phyloP scores from a whole-genome alignment of 2,113 vertebrate species.

The Delphinus delphis region DNA sequence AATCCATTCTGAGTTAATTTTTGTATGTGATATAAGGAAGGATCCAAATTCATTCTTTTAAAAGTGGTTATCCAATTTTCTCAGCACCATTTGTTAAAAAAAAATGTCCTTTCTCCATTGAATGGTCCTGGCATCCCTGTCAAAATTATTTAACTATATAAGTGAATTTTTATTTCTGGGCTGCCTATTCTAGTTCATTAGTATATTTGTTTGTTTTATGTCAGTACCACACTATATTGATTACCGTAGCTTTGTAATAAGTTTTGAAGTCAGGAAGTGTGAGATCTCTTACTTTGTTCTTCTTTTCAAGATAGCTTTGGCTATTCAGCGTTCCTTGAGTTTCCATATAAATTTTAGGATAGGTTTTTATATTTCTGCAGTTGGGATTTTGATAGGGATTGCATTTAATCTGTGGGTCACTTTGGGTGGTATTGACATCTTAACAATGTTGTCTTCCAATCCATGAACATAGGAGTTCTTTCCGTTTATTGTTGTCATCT shows the following conservation, averaged over 20 bases:
- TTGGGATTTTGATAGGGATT: neutral
- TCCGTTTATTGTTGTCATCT: neutral
- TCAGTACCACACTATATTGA: neutral
- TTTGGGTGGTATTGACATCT: neutral
- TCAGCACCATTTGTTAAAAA: neutral
- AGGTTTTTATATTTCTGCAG: neutral
- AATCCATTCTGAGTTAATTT: neutral
- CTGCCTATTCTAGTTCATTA: neutral
- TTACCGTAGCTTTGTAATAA: neutral
- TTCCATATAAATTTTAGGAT: neutral
- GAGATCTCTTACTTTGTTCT: neutral
- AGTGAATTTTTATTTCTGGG: neutral
- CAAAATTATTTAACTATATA: neutral
- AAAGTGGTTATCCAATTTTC: neutral
- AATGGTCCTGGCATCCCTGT: neutral
- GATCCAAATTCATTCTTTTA: neutral
- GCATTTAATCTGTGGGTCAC: neutral
- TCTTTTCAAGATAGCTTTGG: neutral
- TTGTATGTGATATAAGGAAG: neutral
- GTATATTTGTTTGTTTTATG: neutral
- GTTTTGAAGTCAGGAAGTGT: neutral
- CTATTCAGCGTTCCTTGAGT: neutral
- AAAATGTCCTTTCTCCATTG: neutral
- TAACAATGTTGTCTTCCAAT: neutral
- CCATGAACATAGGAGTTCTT: neutral